Evolutionary conservation across 2,888 invertebrate species (phyloP).

Genomic region (Strigamia crassipes): DNA sequence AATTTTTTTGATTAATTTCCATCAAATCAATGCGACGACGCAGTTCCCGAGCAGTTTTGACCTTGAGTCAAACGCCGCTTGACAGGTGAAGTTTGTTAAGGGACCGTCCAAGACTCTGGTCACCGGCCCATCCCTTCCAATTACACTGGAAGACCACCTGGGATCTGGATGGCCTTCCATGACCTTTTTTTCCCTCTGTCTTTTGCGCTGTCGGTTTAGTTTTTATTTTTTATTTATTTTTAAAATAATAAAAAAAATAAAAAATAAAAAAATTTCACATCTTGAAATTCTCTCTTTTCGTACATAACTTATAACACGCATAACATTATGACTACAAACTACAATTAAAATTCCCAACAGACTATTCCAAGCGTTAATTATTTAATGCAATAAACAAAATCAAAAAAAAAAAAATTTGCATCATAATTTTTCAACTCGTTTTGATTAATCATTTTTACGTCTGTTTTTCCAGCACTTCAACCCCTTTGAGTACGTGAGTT

Average conservation of each 20-base stretch:
- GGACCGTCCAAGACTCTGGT: constrained; percentile 14
- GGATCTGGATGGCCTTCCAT: background rate
- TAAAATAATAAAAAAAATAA: no score
- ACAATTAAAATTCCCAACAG: background rate
- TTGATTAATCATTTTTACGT: constrained; percentile 29
- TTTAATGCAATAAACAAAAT: background rate
- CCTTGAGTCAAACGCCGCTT: constrained; percentile 25
- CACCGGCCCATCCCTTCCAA: constrained; percentile 5
- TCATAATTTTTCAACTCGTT: background rate
- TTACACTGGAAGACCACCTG: constrained; percentile 5
- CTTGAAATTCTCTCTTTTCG: background rate
- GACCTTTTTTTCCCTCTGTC: background rate
- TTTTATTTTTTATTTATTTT: background rate
- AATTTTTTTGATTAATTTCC: no score
- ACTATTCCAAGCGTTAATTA: constrained; percentile 1
- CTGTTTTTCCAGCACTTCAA: constrained; percentile 7
- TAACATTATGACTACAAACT: background rate
- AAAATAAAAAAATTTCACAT: background rate
- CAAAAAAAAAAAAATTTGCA: background rate
- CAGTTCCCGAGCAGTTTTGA: background rate
- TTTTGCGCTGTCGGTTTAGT: background rate
- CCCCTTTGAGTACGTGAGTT: constrained; percentile 36
- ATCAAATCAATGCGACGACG: background rate
- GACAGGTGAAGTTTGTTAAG: background rate
- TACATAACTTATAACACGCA: background rate